These are phyloP conservation scores for Adelognathus sp. DNA, from an alignment of 2,888 invertebrate species.

Conservation along the genomic window DNA sequence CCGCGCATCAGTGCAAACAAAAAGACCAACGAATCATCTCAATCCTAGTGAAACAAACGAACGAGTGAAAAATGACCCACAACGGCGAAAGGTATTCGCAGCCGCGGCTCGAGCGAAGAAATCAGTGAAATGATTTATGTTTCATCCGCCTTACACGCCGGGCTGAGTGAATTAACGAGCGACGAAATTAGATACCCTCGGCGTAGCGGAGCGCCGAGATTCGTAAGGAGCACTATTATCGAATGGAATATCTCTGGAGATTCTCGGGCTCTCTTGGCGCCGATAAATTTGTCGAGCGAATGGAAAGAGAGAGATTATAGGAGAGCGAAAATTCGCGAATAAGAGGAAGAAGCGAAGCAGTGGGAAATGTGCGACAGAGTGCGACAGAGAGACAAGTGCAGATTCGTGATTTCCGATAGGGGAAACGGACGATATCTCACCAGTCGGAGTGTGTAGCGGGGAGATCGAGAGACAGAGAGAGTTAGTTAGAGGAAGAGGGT, in stretches of 20 bases:
- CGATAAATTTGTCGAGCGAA: slow-evolving; percentile 42
- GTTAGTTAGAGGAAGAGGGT: slow-evolving; percentile 4
- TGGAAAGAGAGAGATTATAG: slow-evolving; percentile 3
- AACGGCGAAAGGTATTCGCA: background rate
- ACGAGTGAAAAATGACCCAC: background rate
- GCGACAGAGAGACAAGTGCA: background rate
- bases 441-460: no score
- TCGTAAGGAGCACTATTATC: slow-evolving; percentile 34
- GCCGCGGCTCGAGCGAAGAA: background rate
- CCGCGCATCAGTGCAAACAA: background rate
- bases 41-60: background rate
- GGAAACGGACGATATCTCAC: slow-evolving; percentile 47
- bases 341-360: background rate
- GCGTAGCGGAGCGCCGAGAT: slow-evolving; percentile 8
- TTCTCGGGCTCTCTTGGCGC: slow-evolving; percentile 26
- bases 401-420: slow-evolving; percentile 45
- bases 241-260: slow-evolving; percentile 40
- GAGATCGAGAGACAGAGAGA: background rate
- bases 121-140: slow-evolving; percentile 4
- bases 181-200: slow-evolving; percentile 35
- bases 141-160: slow-evolving; percentile 4
- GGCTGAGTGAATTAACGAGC: slow-evolving; percentile 46
- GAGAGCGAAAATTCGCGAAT: background rate
- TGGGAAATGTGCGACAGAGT: background rate
- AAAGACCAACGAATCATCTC: background rate